Percentiles rank a stretch among this genome's conserved stretches.
These are phyloP conservation scores for Orthonyx spaldingii DNA, from an alignment of 2,113 vertebrate genomes.

Conservation along the genomic window DNA sequence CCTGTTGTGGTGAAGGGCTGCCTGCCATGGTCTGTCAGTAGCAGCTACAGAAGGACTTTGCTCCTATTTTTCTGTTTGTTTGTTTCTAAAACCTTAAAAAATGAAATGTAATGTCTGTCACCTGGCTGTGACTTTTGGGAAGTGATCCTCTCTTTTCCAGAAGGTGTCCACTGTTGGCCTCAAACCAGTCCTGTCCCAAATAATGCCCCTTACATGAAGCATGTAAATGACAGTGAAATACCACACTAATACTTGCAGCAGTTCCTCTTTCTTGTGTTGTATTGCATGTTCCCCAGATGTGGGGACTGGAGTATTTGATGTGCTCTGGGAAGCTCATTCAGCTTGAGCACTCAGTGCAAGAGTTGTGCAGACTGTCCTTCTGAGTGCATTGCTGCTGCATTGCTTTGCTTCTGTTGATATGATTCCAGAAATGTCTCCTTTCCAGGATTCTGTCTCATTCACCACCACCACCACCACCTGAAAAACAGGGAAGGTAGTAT, in stretches of 20 bases:
- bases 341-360: not conserved
- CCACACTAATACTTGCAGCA: not conserved
- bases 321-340: not conserved
- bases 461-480: fast-evolving
- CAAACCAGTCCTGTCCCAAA: not conserved
- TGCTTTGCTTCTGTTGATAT: not conserved
- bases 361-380: not conserved
- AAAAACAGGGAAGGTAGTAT: not conserved
- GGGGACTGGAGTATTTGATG: not conserved
- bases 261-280: not conserved
- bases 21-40: not conserved
- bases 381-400: not conserved
- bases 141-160: not conserved
- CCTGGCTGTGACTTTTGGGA: not conserved
- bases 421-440: not conserved
- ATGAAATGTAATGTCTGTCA: not conserved
- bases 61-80: not conserved
- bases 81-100: not conserved
- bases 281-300: not conserved
- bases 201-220: not conserved
- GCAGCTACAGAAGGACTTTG: not conserved
- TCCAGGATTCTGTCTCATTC: not conserved
- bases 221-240: not conserved
- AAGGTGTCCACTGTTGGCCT: not conserved
- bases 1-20: not conserved